Evolutionary conservation across 2,888 invertebrate species (phyloP), one percentile per base, ranked within the genome.

Genomic region (Clepsis dumicolana): DNA sequence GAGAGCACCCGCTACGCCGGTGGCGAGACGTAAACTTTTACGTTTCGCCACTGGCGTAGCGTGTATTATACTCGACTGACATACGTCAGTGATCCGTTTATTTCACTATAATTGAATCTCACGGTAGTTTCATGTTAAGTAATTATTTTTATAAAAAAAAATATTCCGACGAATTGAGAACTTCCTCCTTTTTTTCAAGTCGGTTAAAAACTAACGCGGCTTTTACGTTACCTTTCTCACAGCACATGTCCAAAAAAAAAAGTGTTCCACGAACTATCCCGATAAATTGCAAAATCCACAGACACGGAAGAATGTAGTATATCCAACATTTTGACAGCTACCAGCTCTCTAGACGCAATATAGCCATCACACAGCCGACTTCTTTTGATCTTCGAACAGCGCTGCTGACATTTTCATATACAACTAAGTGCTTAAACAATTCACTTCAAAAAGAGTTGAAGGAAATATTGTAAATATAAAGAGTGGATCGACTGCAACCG

Each of bases 321-420:
- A 59, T 12, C 38, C 8, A 59, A 59, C 59, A 27, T 41, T 41
- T 44, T 59, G 41, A 59, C 59, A 59, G 21, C 21, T 21, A 41
- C 41, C 59, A 38, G 41, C 24, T n/a, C 27, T 16, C 41, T 27
- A 5, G 24, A 44, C 12, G 59, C 16, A 16, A 41, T 27, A 56
- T 12, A 56, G 24, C 35, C 21, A 7, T 48, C 18, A 48, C 12
- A 48, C 2, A 48, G 44, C 24, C 10, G 10, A 59, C 38, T 41
- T 27, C 59, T 41, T 59, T 59, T 59, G 35, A 59, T 59, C 59
- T 59, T 16, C 41, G n/a, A 10, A 59, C 59, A 59, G 59, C 21
- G 38, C n/a, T 3, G 18, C 59, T 44, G 59, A 41, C 59, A 59
- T n/a, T 44, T 59, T 44, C 24, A 41, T 59, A 59, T 44, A 59